Conservation (phyloP, 2,888 invertebrate genomes). For the Himalopsyche tibetana region DNA sequence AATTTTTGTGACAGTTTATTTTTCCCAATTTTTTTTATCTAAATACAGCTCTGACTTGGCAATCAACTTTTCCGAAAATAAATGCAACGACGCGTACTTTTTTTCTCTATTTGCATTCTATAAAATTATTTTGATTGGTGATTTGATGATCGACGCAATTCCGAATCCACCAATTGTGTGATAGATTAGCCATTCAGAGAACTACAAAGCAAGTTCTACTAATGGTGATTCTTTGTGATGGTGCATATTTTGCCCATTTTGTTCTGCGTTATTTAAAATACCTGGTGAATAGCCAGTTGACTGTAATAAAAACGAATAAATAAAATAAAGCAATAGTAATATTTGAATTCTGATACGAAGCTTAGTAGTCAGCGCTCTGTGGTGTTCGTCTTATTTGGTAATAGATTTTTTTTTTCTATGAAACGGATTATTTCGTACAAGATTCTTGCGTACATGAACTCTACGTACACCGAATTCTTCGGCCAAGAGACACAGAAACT, state of each 20-base stretch:
- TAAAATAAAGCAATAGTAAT: too few species aligned
- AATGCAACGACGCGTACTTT: slow-evolving; percentile 28
- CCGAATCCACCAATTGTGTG: not conserved
- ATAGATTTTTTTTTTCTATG: too few species aligned
- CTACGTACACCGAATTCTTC: too few species aligned
- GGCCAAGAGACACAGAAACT: too few species aligned
- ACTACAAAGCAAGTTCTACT: not conserved
- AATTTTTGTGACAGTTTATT: too few species aligned
- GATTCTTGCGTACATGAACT: too few species aligned
- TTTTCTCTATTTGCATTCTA: slow-evolving; percentile 22
- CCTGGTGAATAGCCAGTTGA: not conserved
- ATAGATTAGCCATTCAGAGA: slow-evolving; percentile 1
- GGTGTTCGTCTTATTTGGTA: too few species aligned
- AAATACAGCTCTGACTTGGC: not conserved
- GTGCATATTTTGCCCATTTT: not conserved
- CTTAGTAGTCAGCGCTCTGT: too few species aligned
- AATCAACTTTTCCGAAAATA: slow-evolving; percentile 26
- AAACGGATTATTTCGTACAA: too few species aligned
- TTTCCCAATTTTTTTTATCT: too few species aligned
- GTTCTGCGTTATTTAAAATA: not conserved
- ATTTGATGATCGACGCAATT: not conserved
- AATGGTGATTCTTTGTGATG: not conserved
- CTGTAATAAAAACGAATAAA: too few species aligned
- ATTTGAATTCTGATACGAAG: too few species aligned
- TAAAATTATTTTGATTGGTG: slow-evolving; percentile 35